Base-by-base conservation (phyloP, 2,888 invertebrate genomes). In the Andrena haemorrhoa region DNA sequence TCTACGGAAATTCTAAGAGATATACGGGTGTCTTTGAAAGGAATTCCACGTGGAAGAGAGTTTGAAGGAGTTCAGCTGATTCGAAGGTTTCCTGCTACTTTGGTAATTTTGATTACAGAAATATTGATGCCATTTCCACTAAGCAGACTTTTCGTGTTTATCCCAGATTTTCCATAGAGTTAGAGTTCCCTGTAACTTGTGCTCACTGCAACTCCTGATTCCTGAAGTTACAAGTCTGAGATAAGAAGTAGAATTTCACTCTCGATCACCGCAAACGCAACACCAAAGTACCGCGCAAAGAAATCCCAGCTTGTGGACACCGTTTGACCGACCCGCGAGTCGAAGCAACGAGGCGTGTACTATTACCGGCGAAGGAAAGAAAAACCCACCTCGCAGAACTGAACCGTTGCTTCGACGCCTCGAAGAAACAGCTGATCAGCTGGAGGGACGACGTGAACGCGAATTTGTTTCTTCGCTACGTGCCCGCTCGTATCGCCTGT, bases 271-370 rank as follows among this genome's bases (percentile, higher is more conserved):
- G 66, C 58, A 74, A 61, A 65, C 58, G 49, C 41, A 58, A 51
- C n/a, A 53, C 35, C 26, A 64, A 47, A 64, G 26, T 47, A 47
- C 6, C 47, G 20, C 7, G 26, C 65, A 71, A 75, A 80, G 70
- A 79, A 71, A 71, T 63, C 31, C 65, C 23, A n/a, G 31, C 16
- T 49, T 41, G 16, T 60, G 58, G 64, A 56, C 41, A 65, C 53
- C 74, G 35, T 77, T 81, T 71, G 81, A 75, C 63, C 72, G 77
- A 75, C 71, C 82, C 70, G 63, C 60, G 65, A 69, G 69, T 5
- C 71, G 69, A 82, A 56, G 33, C 66, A 83, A 83, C 75, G 73
- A 73, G 61, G 76, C 76, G 72, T 83, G 53, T 69, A 56, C 64
- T 71, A 71, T 64, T 78, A 78, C 26, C 23, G n/a, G n/a, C 2